Evolutionary conservation across 2,797 vertebrate genomes (phyloP), one percentile per base, ranked within the genome.

Genomic region (Strix occidentalis): DNA sequence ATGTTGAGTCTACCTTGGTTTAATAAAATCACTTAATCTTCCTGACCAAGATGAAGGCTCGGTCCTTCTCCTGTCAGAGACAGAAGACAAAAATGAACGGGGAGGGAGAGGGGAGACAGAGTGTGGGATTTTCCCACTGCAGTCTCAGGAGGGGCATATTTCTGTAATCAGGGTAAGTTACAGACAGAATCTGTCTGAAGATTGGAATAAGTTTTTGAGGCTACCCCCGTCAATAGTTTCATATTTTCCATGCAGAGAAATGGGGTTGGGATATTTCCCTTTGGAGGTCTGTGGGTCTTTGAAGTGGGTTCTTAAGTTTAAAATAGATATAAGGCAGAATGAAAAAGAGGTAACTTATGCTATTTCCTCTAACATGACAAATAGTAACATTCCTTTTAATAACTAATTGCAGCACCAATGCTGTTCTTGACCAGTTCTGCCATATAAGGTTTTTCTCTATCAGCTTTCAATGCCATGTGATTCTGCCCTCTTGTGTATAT

Each of bases 1-100:
- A 46, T 66, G 39, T 71, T 89, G 35, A 87, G 12, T 54, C 26
- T 86, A 19, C 31, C 50, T 75, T 69, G 41, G 21, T 77, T 70
- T 82, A 88, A 90, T 10, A 3, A 93, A 95, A 79, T 26, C 28
- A 74, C n/a, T 92, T 95, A 57, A 68, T 79, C 68, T 90, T 92
- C 37, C 56, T 68, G 64, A 51, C 24, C 15, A 71, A 77, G 46
- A 37, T 16, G 74, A 91, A 70, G 51, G 23, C 8, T 95, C 56
- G 77, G 10, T 23, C 64, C 14, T 84, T 91, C 41, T 87, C 23
- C 66, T 0, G 0, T 64, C 71, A 83, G 63, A 75, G n/a, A 28
- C 3, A 60, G 51, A 65, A 77, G 29, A 70, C 68, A 93, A 72
- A 90, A 96, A 89, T 50, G 11, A 15, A 80, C 68, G 21, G 28